Base-by-base conservation (phyloP, 1,140 invertebrate species). In the Drosophila yakuba region DNA sequence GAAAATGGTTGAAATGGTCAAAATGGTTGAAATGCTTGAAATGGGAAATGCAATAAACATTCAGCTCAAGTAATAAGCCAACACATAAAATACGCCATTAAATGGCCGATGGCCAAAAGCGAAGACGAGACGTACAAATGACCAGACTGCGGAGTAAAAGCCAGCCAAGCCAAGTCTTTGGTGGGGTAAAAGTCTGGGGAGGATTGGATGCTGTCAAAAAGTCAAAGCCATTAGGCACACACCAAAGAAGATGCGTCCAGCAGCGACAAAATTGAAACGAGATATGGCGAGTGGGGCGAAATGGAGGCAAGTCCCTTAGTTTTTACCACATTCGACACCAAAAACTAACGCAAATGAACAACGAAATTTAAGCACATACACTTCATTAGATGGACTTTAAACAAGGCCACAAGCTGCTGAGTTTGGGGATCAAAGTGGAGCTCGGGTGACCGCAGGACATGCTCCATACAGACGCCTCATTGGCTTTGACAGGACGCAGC, bases 161-260 rank as follows among this genome's bases (percentile, higher is more conserved):
- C 7, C 25, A 25, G 4, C 25, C 25, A 32, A 28, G 7, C 28
- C 7, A 32, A 32, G 28, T 32, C 32, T 3, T 32, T 10, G 7
- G 32, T 3, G 32, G 28, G 32, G 32, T 1, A 56, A 66, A 41
- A 75, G 36, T 68, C 71, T 75, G 25, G 48, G 55, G 11, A 15
- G 36, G 41, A 17, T 11, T 14, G 17, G 39, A 20, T 57, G 79
- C 88, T 91, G 88, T 91, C 88, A 91, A 91, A 91, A 91, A 91
- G 88, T 91, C 88, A 84, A 67, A 88, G 59, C 88, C 88, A 90
- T 90, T 90, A 90, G 82, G 72, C 85, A 75, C 78, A 88, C 58
- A 44, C 68, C 47, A 73, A 41, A 63, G 63, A 44, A 50, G 61
- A 58, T 54, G 72, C 62, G 52, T 59, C 48, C 25, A 20, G 38